Base-by-base conservation (phyloP, 2,888 invertebrate species). In the Rotaria macrura region DNA sequence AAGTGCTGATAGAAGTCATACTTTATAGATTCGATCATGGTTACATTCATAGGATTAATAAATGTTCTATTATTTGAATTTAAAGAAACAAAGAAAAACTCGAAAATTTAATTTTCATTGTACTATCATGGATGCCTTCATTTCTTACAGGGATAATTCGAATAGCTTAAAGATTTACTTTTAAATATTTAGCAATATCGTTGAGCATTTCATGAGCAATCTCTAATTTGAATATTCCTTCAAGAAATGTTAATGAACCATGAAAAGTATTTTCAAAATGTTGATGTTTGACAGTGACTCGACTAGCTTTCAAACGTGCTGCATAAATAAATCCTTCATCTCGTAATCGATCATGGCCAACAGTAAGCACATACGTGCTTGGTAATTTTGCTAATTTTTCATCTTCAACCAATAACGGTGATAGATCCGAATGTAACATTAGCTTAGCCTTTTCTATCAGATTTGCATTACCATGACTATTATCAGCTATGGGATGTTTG, bases 251-350 rank as follows among this genome's bases (percentile, higher is more conserved):
- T 74, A 86, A 86, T n/a, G 84, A 74, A 29, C 86, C 86, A 74
- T 84, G 84, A 85, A 86, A 86, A n/a, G 74, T 57, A 57, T 84
- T 74, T 47, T 86, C 86, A 84, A 74, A 86, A 79, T 86, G 86
- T 57, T 74, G 43, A 40, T 86, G 86, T 12, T 43, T 65, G 7
- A 86, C 43, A 43, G 83, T 84, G n/a, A 84, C 84, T 2, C 83
- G 83, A 38, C 38, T 25, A 49, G 84, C n/a, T 79, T 85, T 79
- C n/a, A 86, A 34, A 17, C 86, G 84, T 6, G 20, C 47, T 10
- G 86, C 86, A 57, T 86, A 86, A 10, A 86, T 86, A 83, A 86
- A 86, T 6, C 84, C 84, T 47, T 86, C 86, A 57, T 86, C 86
- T 84, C 86, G 54, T n/a, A 86, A 25, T 57, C 74, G 84, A 43